Base-by-base conservation (phyloP, 2,888 invertebrate species). In the Nasonia oneida region DNA sequence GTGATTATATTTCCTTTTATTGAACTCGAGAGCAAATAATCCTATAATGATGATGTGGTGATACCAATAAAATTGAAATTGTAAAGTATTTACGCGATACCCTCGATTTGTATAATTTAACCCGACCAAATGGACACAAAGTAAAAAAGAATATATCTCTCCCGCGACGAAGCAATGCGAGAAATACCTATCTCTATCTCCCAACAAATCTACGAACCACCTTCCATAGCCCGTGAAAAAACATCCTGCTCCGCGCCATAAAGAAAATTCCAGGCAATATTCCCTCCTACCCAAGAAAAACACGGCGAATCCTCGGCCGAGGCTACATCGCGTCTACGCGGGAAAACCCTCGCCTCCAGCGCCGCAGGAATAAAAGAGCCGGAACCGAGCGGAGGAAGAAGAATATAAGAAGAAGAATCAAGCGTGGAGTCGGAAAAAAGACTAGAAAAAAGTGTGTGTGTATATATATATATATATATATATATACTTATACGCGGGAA, bases 201-300 rank as follows among this genome's bases (percentile, higher is more conserved):
- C 2, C 64, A 67, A 33, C 67, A 33, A 67, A 67, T 33, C 33
- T 33, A 33, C 15, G 15, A 67, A 2, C 33, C 67, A 33, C 33
- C 67, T 8, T 15, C 29, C 12, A 37, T 37, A 3, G 67, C 67
- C 29, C 5, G 14, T 67, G 67, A 61, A 67, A 67, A 67, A 67
- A 29, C 67, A 67, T 12, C 2, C 14, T 12, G 29, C 67, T 33
- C 67, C 2, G 6, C 33, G 33, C 33, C 33, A 33, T 67, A 67
- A 67, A 67, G 67, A 67, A 67, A 67, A 67, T 67, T 67, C 67
- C 67, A 67, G 67, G 67, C 67, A 67, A 67, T 67, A 67, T 67
- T 67, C 67, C 33, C 12, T 29, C 67, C 67, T 67, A 14, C 3
- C 47, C 33, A 33, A 29, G 67, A 67, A 67, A 67, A 67, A 67